These are phyloP conservation scores for Chrysomela aeneicollis DNA, from an alignment of 2,888 invertebrate species.

Conservation along the genomic window DNA sequence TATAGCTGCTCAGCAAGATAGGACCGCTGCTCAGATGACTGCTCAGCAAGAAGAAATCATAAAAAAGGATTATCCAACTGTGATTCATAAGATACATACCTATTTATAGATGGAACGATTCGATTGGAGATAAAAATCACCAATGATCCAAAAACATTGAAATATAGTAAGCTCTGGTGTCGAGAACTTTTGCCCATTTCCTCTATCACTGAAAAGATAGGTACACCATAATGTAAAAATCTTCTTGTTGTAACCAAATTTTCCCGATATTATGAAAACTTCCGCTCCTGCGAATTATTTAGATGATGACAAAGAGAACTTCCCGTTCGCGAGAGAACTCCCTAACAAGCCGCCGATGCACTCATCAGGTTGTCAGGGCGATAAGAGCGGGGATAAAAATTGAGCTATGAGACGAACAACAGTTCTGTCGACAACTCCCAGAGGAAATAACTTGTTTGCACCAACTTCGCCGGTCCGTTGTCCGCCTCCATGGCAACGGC, in stretches of 20 bases:
- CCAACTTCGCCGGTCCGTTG: constrained; percentile 58
- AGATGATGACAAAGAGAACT: constrained; percentile 25
- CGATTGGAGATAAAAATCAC: too few relatives aligned
- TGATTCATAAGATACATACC: too few relatives aligned
- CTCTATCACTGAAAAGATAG: too few relatives aligned
- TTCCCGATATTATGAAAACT: constrained; percentile 3
- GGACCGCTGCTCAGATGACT: too few relatives aligned
- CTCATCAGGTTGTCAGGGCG: constrained; percentile 56
- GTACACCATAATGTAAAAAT: too few relatives aligned
- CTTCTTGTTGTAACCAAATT: constrained; percentile 1
- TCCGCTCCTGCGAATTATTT: neutral
- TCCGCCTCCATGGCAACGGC: constrained; percentile 53
- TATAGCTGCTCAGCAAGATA: too few relatives aligned
- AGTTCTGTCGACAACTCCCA: constrained; percentile 61
- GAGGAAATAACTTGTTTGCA: constrained; percentile 62
- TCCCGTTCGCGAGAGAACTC: constrained; percentile 10
- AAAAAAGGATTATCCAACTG: too few relatives aligned
- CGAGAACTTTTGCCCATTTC: too few relatives aligned
- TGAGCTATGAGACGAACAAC: constrained; percentile 62
- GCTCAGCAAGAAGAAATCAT: too few relatives aligned
- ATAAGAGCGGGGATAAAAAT: constrained; percentile 56
- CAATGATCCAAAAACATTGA: too few relatives aligned
- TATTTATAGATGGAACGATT: too few relatives aligned
- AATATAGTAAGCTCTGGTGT: too few relatives aligned
- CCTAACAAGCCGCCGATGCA: constrained; percentile 16